Percentiles rank a stretch among this genome's conserved stretches.
phyloP scores from a whole-genome alignment of 2,113 vertebrate species.

The Larimichthys crocea region DNA sequence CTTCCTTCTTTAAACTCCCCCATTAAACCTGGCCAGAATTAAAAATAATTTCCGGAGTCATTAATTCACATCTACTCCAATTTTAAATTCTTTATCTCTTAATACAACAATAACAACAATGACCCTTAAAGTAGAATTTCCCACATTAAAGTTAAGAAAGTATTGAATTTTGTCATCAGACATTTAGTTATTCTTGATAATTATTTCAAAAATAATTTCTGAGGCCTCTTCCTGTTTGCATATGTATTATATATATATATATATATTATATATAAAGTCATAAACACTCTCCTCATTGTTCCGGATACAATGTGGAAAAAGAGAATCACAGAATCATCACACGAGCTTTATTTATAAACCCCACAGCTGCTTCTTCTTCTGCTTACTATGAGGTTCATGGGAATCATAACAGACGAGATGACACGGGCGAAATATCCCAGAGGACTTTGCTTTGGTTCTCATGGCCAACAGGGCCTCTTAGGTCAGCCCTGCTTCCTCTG shows the following conservation, averaged over 20 bases:
- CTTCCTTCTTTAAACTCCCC: constrained; percentile 44
- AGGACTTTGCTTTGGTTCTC: constrained; percentile 76
- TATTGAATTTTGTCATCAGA: background rate
- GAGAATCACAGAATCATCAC: constrained; percentile 23
- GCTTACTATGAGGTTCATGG: constrained; percentile 72
- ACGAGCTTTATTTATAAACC: constrained; percentile 54
- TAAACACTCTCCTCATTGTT: too few relatives aligned
- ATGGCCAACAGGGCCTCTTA: constrained; percentile 70
- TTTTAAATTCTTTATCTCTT: background rate
- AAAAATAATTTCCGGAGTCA: constrained; percentile 8
- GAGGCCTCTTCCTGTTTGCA: too few relatives aligned
- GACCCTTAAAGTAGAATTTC: background rate
- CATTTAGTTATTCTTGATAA: background rate
- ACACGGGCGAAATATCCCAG: constrained; percentile 68
- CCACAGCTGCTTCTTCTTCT: constrained; percentile 46
- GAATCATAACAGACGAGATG: constrained; percentile 77
- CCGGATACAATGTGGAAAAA: background rate
- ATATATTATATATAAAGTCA: too few relatives aligned
- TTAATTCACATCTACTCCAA: constrained; percentile 3
- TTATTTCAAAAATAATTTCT: background rate
- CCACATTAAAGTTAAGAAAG: background rate
- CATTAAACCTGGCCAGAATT: constrained; percentile 12
- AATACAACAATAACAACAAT: background rate
- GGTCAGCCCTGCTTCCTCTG: constrained; percentile 78
- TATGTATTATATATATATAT: too few relatives aligned